Conservation (phyloP, 64 coral and sea anemone genomes). For the Actinia equina region DNA sequence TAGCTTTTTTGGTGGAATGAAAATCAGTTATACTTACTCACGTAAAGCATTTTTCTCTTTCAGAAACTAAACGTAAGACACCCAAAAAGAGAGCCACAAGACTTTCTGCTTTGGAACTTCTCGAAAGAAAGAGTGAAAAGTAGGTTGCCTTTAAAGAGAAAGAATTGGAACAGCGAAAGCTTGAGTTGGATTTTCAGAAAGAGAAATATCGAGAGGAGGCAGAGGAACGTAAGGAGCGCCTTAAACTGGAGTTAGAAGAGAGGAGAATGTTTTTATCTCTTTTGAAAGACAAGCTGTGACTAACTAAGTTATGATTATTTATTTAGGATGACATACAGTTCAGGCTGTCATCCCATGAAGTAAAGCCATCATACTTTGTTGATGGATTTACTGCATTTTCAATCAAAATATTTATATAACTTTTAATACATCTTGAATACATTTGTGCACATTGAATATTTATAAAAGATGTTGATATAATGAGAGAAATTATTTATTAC, state of each 20-base stretch:
- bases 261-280: constrained; percentile 36
- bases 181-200: constrained; percentile 23
- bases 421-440: too few relatives aligned
- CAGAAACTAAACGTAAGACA: background rate
- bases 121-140: constrained; percentile 20
- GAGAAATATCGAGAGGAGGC: constrained; percentile 14
- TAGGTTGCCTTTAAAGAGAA: constrained; percentile 6
- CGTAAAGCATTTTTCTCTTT: background rate
- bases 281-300: constrained; percentile 14
- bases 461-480: too few relatives aligned
- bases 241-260: constrained; percentile 29
- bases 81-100: constrained; percentile 24
- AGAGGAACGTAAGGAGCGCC: constrained; percentile 15
- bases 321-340: background rate
- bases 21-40: background rate
- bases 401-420: too few relatives aligned
- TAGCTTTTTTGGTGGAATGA: background rate
- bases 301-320: background rate
- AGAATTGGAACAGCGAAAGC: background rate
- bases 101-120: constrained; percentile 18
- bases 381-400: too few relatives aligned
- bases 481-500: too few relatives aligned
- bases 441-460: too few relatives aligned
- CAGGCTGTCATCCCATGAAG: too few relatives aligned
- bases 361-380: too few relatives aligned